Evolutionary conservation across 2,888 invertebrate species (phyloP).

Genomic region (Calameuta idolon): DNA sequence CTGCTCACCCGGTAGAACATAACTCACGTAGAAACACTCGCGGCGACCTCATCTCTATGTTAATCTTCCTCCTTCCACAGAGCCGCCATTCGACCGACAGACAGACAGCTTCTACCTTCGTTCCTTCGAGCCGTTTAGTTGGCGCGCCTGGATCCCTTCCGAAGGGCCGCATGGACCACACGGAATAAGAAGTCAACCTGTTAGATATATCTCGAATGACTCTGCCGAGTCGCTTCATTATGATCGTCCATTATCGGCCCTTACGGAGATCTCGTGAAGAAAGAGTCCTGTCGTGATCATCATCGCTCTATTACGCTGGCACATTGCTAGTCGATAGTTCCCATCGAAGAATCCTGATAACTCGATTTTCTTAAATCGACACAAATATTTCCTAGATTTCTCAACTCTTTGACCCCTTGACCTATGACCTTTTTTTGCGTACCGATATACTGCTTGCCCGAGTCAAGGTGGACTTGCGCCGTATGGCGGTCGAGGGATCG

Average conservation of each 20-base stretch:
- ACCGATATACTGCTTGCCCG: no score
- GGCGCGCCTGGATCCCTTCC: neutral
- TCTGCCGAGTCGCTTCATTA: neutral
- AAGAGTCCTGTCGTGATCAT: neutral
- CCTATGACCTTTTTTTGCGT: no score
- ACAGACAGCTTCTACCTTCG: slow-evolving; percentile 7
- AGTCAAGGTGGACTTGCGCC: no score
- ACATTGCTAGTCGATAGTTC: neutral
- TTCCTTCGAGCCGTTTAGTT: slow-evolving; percentile 2
- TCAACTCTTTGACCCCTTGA: neutral
- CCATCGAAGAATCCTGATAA: neutral
- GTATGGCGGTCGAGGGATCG: no score
- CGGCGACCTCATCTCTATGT: slow-evolving; percentile 53
- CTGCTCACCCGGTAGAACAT: slow-evolving; percentile 28
- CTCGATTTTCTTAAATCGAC: neutral
- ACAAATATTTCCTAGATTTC: neutral
- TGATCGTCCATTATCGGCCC: neutral
- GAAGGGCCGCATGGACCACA: slow-evolving; percentile 34
- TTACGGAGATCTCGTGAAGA: neutral
- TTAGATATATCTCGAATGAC: slow-evolving; percentile 1
- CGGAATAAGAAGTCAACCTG: slow-evolving; percentile 19
- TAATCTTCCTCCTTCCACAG: slow-evolving; percentile 44
- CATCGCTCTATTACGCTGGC: neutral
- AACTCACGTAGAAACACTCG: slow-evolving; percentile 44
- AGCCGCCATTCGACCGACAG: slow-evolving; percentile 16